phyloP scores from a whole-genome alignment of 1,140 invertebrate species.

The Oscheius sp. region DNA sequence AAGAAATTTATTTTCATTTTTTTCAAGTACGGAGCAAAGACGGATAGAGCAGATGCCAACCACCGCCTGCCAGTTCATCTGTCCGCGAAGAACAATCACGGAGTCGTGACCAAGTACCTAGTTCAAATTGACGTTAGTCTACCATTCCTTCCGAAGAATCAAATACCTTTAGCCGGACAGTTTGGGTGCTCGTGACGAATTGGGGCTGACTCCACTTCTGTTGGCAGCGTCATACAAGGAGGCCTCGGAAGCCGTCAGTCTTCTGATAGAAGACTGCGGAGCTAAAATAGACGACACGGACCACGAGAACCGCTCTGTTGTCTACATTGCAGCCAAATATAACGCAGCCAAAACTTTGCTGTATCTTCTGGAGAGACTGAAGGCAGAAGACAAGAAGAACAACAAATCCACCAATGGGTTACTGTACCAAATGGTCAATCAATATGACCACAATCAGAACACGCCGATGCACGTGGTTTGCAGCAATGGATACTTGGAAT shows the following conservation, averaged over 20 bases:
- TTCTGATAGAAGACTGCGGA: conserved; percentile 6
- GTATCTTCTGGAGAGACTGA: background rate
- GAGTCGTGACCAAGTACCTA: conserved; percentile 10
- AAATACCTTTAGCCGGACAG: background rate
- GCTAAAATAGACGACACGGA: conserved; percentile 9
- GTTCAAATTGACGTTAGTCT: background rate
- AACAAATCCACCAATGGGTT: background rate
- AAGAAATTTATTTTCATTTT: background rate
- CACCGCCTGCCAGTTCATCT: conserved; percentile 19
- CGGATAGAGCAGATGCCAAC: background rate
- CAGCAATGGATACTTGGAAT: conserved; percentile 33
- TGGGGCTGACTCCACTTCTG: conserved; percentile 30
- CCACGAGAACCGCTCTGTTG: conserved; percentile 7
- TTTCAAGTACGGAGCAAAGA: background rate
- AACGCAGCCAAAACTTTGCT: background rate
- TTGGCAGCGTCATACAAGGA: conserved; percentile 16
- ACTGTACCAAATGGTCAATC: conserved; percentile 32
- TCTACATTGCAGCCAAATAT: conserved; percentile 31
- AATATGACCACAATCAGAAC: conserved; percentile 11
- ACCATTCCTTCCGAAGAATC: background rate
- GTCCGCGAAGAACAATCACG: conserved; percentile 29
- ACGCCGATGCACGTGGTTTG: conserved; percentile 27
- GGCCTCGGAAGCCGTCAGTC: background rate
- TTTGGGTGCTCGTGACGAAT: conserved; percentile 3
- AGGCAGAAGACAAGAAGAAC: background rate